Evolutionary conservation across 2,888 invertebrate genomes (phyloP).

Genomic region (Fragum whitleyi): DNA sequence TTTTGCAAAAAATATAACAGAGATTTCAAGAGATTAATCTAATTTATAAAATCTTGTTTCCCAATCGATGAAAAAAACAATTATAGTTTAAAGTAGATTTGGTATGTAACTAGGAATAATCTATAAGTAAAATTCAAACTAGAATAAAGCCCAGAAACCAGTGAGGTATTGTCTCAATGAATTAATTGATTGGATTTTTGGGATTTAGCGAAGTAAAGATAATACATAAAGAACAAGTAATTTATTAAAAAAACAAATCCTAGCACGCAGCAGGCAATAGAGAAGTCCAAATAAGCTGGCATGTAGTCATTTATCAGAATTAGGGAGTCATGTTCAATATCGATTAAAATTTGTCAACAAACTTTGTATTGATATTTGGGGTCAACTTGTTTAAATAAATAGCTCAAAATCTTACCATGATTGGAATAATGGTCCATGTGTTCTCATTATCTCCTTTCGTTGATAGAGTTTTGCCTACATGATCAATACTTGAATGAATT

Average conservation of each 20-base stretch:
- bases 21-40: too few relatives aligned
- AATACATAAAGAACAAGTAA: background rate
- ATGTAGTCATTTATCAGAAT: constrained; percentile 6
- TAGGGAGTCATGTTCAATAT: constrained; percentile 10
- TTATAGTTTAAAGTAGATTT: too few relatives aligned
- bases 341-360: constrained; percentile 14
- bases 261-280: background rate
- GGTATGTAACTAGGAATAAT: too few relatives aligned
- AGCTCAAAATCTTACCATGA: background rate
- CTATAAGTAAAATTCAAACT: too few relatives aligned
- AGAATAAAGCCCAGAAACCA: too few relatives aligned
- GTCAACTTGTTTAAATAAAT: constrained; percentile 18
- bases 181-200: too few relatives aligned
- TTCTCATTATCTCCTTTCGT: background rate
- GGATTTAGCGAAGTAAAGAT: background rate
- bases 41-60: too few relatives aligned
- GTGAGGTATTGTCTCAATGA: too few relatives aligned
- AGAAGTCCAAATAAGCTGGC: background rate
- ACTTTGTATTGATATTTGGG: background rate
- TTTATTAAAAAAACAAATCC: background rate
- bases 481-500: background rate
- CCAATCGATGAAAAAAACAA: too few relatives aligned
- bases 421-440: constrained; percentile 14
- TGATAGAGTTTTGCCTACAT: background rate
- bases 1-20: too few relatives aligned